phyloP scores from a whole-genome alignment of 2,113 vertebrate genomes.

The Dicaeum eximium region DNA sequence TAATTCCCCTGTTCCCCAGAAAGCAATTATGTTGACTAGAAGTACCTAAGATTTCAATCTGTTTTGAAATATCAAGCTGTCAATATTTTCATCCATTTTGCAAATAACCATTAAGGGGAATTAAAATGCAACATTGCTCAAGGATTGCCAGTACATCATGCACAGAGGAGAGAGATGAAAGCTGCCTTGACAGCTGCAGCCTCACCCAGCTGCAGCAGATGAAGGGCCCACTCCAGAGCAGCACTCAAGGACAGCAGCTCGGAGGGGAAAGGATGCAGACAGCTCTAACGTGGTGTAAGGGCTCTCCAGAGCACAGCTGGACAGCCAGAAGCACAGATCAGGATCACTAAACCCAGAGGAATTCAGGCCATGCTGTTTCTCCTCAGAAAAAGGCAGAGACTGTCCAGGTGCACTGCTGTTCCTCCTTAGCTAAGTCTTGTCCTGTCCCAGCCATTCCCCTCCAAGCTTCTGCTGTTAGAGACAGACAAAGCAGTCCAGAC shows the following conservation, averaged over 20 bases:
- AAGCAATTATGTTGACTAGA: neutral
- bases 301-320: neutral
- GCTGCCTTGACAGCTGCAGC: neutral
- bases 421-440: neutral
- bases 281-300: neutral
- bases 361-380: neutral
- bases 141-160: neutral
- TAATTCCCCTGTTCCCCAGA: neutral
- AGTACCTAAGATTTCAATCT: neutral
- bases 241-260: neutral
- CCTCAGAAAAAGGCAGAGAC: neutral
- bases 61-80: slow-evolving; percentile 25
- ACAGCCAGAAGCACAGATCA: neutral
- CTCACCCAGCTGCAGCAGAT: neutral
- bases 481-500: neutral
- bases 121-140: neutral
- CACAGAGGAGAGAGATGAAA: neutral
- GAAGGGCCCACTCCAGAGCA: fast-evolving
- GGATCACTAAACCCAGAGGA: neutral
- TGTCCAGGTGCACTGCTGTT: fast-evolving
- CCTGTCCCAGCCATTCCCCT: neutral
- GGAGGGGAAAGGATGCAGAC: neutral
- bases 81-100: slow-evolving; percentile 16
- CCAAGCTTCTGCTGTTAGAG: neutral
- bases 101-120: neutral